Base-by-base conservation (phyloP, 2,888 invertebrate genomes). In the Himalopsyche kuldschensis region DNA sequence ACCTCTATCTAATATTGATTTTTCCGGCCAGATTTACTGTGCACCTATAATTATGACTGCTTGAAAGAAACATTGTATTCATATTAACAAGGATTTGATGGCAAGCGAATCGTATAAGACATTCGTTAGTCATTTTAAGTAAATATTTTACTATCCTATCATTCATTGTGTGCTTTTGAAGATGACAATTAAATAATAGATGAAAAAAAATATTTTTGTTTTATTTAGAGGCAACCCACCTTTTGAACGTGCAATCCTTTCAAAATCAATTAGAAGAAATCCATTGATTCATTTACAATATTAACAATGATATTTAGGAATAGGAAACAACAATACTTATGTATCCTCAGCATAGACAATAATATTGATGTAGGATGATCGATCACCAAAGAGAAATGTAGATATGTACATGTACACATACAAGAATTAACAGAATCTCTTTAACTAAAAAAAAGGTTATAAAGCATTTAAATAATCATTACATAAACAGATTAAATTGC, bases 81-180 rank as follows among this genome's bases (percentile, higher is more conserved):
- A 10, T 63, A 69, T 69, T 30, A 30, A 15, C 69, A 10, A 69
- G 69, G 11, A 69, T 69, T 69, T 69, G 27, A 69, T 69, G 69
- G 69, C 69, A 69, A 69, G 30, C 27, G 27, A 69, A 69, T 69
- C 27, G 75, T 69, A 78, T 77, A 81, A 47, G 75, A 55, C 82
- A 55, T 82, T 81, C 81, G 84, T 85, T 85, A 75, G 82, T 83
- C 81, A 82, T 80, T 78, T 81, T 78, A 79, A 84, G 82, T 85
- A 82, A 83, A 79, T 76, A 84, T 76, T 75, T 78, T 83, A 81
- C 81, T 85, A 69, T 69, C 69, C 77, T 85, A 77, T 84, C 82
- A 85, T 81, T 82, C 81, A 85, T 84, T 85, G 84, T 84, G 83
- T 81, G 82, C 84, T 83, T 84, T 82, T 75, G 80, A 78, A 75